These are phyloP conservation scores for Chlorocebus sabaeus DNA, from an alignment of 2,113 vertebrate genomes.

Conservation along the genomic window DNA sequence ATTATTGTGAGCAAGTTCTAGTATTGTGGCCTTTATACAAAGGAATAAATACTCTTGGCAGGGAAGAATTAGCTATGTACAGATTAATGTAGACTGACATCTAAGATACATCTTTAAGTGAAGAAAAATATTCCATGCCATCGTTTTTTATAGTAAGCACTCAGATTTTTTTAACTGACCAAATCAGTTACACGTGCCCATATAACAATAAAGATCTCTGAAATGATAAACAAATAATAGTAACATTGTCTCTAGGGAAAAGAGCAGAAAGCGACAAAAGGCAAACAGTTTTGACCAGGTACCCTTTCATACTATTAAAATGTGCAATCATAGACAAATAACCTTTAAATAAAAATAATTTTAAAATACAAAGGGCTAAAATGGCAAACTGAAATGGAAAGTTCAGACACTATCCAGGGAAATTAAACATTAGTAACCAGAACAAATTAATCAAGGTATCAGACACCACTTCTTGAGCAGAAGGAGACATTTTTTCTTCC, in stretches of 20 bases:
- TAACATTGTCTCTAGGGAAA: not conserved
- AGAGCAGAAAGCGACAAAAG: not conserved
- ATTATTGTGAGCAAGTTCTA: not conserved
- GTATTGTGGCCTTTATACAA: not conserved
- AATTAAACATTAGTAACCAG: not conserved
- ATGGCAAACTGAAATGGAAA: not conserved
- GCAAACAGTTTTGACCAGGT: not conserved
- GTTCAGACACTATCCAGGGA: not conserved
- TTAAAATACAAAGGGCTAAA: not conserved
- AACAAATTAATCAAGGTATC: not conserved
- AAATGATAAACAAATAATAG: not conserved
- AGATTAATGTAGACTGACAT: not conserved
- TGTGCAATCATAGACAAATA: not conserved
- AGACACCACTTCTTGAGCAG: not conserved
- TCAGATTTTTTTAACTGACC: not conserved
- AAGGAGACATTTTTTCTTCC: not conserved
- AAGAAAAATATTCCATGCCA: not conserved
- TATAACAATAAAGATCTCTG: not conserved
- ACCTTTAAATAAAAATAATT: constrained; percentile 1
- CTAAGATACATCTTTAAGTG: not conserved
- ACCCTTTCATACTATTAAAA: not conserved
- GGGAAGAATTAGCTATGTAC: not conserved
- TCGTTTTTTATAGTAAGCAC: not conserved
- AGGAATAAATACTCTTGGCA: not conserved
- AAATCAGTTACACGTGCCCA: not conserved